phyloP scores from a whole-genome alignment of 2,888 invertebrate species.

The Lasioglossum pauxillum region DNA sequence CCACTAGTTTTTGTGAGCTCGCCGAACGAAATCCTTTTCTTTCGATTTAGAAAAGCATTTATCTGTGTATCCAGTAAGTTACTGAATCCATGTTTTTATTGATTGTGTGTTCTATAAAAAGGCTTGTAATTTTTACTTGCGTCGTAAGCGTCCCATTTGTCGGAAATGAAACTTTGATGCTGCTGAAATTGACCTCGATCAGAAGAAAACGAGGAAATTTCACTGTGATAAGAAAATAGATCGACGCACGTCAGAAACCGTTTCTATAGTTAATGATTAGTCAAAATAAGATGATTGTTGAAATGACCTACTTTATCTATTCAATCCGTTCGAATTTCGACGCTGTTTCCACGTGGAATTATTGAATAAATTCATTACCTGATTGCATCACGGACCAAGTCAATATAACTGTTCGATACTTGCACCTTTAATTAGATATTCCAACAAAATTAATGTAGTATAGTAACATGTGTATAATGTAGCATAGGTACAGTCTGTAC shows the following conservation, averaged over 20 bases:
- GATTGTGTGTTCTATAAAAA: background rate
- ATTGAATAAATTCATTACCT: too few relatives aligned
- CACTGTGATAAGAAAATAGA: background rate
- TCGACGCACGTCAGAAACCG: background rate
- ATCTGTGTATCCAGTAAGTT: too few relatives aligned
- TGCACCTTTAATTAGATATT: background rate
- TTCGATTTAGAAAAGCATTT: background rate
- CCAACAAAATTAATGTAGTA: background rate
- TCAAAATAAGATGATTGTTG: background rate
- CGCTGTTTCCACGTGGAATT: too few relatives aligned
- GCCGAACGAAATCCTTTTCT: too few relatives aligned
- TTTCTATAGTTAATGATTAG: background rate
- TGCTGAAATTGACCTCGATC: background rate
- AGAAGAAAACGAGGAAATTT: background rate
- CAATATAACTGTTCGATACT: background rate
- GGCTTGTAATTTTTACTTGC: too few relatives aligned
- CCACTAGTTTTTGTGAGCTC: too few relatives aligned
- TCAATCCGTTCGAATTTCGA: background rate
- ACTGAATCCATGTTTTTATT: too few relatives aligned
- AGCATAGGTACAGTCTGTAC: background rate
- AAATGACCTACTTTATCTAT: too few relatives aligned
- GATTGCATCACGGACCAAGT: background rate
- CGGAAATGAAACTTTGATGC: background rate
- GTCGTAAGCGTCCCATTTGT: background rate
- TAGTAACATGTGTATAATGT: background rate